phyloP scores from a whole-genome alignment of 2,113 vertebrate genomes.

The Azemiops feae region DNA sequence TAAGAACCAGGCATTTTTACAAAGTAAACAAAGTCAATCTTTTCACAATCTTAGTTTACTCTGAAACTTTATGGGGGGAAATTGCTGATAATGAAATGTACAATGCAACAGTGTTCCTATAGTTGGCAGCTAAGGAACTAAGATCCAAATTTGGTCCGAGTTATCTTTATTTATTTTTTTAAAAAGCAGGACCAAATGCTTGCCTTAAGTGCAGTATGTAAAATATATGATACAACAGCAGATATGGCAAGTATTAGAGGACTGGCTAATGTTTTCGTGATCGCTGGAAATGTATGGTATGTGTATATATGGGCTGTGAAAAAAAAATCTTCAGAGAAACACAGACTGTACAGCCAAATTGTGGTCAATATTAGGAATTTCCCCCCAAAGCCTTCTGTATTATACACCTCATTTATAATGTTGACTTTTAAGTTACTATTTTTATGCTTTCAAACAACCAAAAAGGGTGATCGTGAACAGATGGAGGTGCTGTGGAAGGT shows the following conservation, averaged over 20 bases:
- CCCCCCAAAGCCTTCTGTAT: neutral
- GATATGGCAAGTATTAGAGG: conserved; percentile 18
- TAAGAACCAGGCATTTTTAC: conserved; percentile 14
- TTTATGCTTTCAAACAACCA: conserved; percentile 37
- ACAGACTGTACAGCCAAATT: conserved; percentile 34
- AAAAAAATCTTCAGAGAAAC: neutral
- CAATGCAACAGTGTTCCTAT: conserved; percentile 11
- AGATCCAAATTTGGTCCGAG: conserved; percentile 8
- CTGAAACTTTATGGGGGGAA: neutral
- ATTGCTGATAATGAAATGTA: neutral
- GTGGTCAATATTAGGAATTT: neutral
- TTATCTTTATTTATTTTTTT: conserved; percentile 22
- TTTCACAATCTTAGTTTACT: conserved; percentile 13
- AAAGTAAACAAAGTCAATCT: conserved; percentile 1
- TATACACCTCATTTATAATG: conserved; percentile 26
- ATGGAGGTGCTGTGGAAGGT: neutral
- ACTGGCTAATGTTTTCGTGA: conserved; percentile 22
- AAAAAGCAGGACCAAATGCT: conserved; percentile 21
- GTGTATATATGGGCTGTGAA: conserved; percentile 14
- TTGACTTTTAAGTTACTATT: conserved; percentile 23
- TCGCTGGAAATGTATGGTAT: conserved; percentile 14
- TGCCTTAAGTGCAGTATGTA: neutral
- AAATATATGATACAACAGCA: conserved; percentile 29
- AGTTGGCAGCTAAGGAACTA: neutral
- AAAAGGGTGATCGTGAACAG: conserved; percentile 23